Conservation (phyloP, 2,888 invertebrate species). For the Argyresthia goedartella region DNA sequence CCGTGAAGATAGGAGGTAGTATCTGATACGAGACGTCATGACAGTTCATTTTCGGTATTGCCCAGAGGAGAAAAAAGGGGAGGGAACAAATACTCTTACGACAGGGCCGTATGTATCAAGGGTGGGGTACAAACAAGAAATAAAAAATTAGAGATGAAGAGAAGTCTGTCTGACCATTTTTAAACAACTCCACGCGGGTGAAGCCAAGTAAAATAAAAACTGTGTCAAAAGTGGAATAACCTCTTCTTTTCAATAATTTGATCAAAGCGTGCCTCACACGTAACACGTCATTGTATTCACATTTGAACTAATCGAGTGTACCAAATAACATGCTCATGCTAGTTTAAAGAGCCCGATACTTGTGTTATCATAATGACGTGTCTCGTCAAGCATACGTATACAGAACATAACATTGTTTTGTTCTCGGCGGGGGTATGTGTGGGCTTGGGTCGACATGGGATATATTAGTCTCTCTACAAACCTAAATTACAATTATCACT, state of each 20-base stretch:
- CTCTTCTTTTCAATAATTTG: not conserved
- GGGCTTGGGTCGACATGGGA: not conserved
- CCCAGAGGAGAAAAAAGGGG: too few species aligned
- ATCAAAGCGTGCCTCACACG: conserved; percentile 16
- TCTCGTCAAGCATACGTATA: conserved; percentile 12
- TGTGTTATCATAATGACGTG: conserved; percentile 26
- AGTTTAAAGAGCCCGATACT: conserved; percentile 24
- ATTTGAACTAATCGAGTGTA: conserved; percentile 33
- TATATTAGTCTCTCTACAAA: not conserved
- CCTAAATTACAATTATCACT: too few species aligned
- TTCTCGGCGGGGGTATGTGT: conserved; percentile 1
- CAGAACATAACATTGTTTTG: not conserved
- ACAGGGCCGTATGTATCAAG: too few species aligned
- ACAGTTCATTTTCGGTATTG: too few species aligned
- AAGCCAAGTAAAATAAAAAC: too few species aligned
- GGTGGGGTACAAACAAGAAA: too few species aligned
- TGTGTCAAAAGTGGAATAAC: not conserved
- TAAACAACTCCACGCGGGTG: too few species aligned
- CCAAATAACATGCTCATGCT: conserved; percentile 26
- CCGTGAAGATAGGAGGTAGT: too few species aligned
- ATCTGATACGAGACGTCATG: too few species aligned
- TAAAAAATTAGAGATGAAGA: too few species aligned
- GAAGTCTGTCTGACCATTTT: too few species aligned
- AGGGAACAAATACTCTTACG: too few species aligned
- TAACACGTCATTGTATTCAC: conserved; percentile 42